A percentile compares a stretch with the other conserved stretches of the same genome.
These are phyloP conservation scores for Drosophila aff. DNA, from an alignment of 1,140 invertebrate species.

Conservation along the genomic window DNA sequence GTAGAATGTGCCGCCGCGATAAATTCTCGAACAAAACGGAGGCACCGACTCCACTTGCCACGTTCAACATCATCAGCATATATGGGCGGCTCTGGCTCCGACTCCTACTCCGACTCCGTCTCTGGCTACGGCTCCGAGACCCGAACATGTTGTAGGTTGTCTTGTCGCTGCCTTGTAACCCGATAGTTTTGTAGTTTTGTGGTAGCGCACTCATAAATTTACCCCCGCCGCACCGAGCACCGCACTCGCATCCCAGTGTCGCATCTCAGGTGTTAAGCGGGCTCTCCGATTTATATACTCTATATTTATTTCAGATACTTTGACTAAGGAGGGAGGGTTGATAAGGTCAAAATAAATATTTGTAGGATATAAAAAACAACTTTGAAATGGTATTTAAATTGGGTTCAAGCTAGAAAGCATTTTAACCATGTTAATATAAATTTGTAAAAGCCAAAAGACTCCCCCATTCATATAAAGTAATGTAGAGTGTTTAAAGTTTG, in stretches of 20 bases:
- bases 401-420: no score
- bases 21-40: slow-evolving; percentile 72
- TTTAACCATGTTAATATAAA: no score
- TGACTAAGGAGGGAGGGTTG: background rate
- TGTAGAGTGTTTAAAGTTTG: background rate
- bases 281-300: slow-evolving; percentile 39
- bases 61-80: slow-evolving; percentile 71
- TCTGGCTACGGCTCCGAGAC: slow-evolving; percentile 16
- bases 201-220: slow-evolving; percentile 82
- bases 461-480: background rate
- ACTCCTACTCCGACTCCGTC: background rate
- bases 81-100: slow-evolving; percentile 52
- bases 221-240: slow-evolving; percentile 29
- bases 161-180: slow-evolving; percentile 79
- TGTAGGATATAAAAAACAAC: background rate
- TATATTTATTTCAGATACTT: slow-evolving; percentile 16
- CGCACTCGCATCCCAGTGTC: slow-evolving; percentile 23
- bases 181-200: slow-evolving; percentile 82
- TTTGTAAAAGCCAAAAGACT: background rate
- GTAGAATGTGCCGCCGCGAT: slow-evolving; percentile 31
- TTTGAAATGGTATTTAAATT: no score
- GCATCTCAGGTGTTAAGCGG: slow-evolving; percentile 78
- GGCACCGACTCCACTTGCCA: slow-evolving; percentile 56
- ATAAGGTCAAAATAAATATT: background rate
- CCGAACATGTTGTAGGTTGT: slow-evolving; percentile 81